Evolutionary conservation across 2,888 invertebrate genomes (phyloP).

Genomic region (Saturnia pavonia): DNA sequence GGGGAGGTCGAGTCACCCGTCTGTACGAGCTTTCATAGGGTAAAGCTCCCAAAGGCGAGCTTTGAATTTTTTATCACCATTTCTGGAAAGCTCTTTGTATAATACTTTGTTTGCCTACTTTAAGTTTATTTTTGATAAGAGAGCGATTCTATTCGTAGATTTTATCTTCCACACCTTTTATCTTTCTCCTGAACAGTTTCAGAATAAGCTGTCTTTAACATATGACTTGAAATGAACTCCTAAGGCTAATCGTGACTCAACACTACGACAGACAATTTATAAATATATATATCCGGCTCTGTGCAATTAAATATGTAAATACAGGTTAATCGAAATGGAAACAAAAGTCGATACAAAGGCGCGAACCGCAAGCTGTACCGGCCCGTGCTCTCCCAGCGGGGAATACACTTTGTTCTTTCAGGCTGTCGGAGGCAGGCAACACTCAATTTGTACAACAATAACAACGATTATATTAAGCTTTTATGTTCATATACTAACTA

Average conservation of each 20-base stretch:
- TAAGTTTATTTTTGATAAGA: slow-evolving; percentile 5
- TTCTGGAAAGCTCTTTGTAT: slow-evolving; percentile 39
- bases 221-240: too few relatives aligned
- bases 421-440: not conserved
- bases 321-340: not conserved
- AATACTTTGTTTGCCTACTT: slow-evolving; percentile 11
- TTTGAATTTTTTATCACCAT: slow-evolving; percentile 58
- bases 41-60: slow-evolving; percentile 34
- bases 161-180: not conserved
- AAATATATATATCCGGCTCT: too few relatives aligned
- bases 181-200: too few relatives aligned
- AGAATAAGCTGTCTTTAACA: too few relatives aligned
- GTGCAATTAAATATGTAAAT: not conserved
- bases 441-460: slow-evolving; percentile 8
- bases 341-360: slow-evolving; percentile 8
- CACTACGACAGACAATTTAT: too few relatives aligned
- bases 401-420: not conserved
- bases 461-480: slow-evolving; percentile 1
- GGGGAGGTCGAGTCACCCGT: not conserved
- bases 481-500: not conserved
- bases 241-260: too few relatives aligned
- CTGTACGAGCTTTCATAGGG: slow-evolving; percentile 19
- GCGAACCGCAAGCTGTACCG: not conserved
- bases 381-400: not conserved
- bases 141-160: slow-evolving; percentile 7